phyloP scores from a whole-genome alignment of 2,888 invertebrate species.

The Eudemis profundana region DNA sequence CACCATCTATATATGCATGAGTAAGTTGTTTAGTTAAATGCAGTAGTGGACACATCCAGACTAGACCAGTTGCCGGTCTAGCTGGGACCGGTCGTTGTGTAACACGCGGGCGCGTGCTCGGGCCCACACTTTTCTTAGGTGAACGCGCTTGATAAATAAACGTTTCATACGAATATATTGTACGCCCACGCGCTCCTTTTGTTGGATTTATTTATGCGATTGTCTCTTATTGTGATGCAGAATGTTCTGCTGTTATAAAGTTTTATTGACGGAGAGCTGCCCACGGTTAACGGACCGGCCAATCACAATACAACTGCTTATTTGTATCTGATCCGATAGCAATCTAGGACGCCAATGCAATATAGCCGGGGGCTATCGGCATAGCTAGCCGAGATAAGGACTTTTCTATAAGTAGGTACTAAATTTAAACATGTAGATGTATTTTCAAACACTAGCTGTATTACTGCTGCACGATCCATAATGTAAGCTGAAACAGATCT shows the following conservation, averaged over 20 bases:
- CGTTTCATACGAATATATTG: slow-evolving; percentile 42
- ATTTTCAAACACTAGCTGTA: slow-evolving; percentile 8
- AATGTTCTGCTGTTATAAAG: slow-evolving; percentile 39
- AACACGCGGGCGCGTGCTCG: slow-evolving; percentile 46
- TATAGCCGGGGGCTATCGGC: slow-evolving; percentile 34
- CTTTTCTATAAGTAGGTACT: slow-evolving; percentile 23
- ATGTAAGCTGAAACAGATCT: slow-evolving; percentile 1
- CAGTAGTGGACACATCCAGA: slow-evolving; percentile 46
- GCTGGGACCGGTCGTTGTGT: slow-evolving; percentile 50
- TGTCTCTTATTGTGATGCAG: slow-evolving; percentile 41
- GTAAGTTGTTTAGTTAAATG: slow-evolving; percentile 44
- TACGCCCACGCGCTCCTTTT: slow-evolving; percentile 36
- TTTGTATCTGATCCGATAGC: slow-evolving; percentile 45
- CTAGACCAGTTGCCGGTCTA: slow-evolving; percentile 44
- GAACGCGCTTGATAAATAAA: slow-evolving; percentile 34
- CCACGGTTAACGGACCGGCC: slow-evolving; percentile 45
- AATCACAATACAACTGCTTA: slow-evolving; percentile 45
- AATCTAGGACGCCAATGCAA: slow-evolving; percentile 43
- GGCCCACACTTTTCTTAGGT: slow-evolving; percentile 42
- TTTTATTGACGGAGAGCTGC: slow-evolving; percentile 39
- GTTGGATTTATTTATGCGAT: slow-evolving; percentile 39
- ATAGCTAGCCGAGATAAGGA: slow-evolving; percentile 32
- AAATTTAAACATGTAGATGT: slow-evolving; percentile 4
- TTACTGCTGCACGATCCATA: not conserved
- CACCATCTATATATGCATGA: slow-evolving; percentile 34